A percentile compares a stretch with the other conserved stretches of the same genome.
Evolutionary conservation across 2,888 invertebrate genomes (phyloP).

Genomic region (Rhaphigaster nebulosa): DNA sequence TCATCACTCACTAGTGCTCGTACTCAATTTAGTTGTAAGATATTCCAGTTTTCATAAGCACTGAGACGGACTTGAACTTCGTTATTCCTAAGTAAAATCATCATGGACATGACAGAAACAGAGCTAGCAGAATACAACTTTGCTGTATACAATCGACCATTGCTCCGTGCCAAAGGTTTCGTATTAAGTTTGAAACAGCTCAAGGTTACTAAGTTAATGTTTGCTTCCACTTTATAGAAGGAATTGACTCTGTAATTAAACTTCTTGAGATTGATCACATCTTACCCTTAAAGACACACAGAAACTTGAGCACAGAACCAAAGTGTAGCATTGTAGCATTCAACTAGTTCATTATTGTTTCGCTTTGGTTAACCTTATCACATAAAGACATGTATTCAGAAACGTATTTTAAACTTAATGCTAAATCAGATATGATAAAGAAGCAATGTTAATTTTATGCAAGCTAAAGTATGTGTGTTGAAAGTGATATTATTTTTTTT

Average conservation of each 20-base stretch:
- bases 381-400: background rate
- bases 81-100: background rate
- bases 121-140: background rate
- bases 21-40: background rate
- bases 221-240: conserved; percentile 8
- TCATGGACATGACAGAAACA: background rate
- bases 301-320: background rate
- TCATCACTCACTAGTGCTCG: background rate
- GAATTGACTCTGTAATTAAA: conserved; percentile 13
- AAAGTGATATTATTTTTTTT: too few relatives aligned
- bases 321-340: background rate
- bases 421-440: background rate
- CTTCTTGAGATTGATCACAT: conserved; percentile 14
- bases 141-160: background rate
- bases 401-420: too few relatives aligned
- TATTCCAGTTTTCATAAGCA: background rate
- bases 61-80: background rate
- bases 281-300: conserved; percentile 23
- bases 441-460: background rate
- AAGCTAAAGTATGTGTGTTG: background rate
- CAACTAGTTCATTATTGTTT: background rate
- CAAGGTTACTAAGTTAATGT: conserved; percentile 16
- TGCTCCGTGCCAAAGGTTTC: background rate
- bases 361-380: background rate
- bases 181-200: conserved; percentile 23